Percentiles rank a stretch among this genome's conserved stretches.
phyloP scores from a whole-genome alignment of 2,888 invertebrate genomes.

The Endotricha flammealis region DNA sequence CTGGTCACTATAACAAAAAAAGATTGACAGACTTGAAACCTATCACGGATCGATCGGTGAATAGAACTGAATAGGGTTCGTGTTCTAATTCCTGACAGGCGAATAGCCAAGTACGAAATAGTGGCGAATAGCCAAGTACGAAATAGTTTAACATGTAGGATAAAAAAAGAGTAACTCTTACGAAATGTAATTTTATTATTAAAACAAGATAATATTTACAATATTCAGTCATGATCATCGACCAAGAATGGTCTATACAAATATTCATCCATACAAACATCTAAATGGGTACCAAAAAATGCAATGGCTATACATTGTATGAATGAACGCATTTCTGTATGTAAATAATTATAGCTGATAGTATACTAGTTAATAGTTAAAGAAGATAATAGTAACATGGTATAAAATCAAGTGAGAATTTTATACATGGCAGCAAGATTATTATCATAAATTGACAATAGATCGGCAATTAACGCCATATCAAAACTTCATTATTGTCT shows the following conservation, averaged over 20 bases:
- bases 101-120: no score
- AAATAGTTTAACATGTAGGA: not conserved
- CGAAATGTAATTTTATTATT: constrained; percentile 62
- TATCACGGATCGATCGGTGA: no score
- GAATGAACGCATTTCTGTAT: constrained; percentile 23
- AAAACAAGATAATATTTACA: constrained; percentile 70
- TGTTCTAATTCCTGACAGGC: no score
- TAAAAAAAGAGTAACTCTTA: constrained; percentile 29
- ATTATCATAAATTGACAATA: no score
- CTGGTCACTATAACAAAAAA: no score
- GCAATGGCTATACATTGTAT: constrained; percentile 21
- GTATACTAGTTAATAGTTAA: no score
- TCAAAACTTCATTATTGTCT: no score
- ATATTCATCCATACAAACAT: constrained; percentile 30
- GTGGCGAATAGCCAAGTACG: no score
- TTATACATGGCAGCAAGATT: constrained; percentile 62
- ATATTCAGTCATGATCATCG: constrained; percentile 68
- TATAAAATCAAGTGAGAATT: constrained; percentile 16
- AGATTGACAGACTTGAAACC: no score
- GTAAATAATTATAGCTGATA: constrained; percentile 25
- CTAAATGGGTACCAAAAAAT: constrained; percentile 19
- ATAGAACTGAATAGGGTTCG: no score
- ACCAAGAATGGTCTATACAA: constrained; percentile 37
- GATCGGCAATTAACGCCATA: no score
- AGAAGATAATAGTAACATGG: constrained; percentile 8